Conservation (phyloP, 1,140 invertebrate species). For the Physella acuta region DNA sequence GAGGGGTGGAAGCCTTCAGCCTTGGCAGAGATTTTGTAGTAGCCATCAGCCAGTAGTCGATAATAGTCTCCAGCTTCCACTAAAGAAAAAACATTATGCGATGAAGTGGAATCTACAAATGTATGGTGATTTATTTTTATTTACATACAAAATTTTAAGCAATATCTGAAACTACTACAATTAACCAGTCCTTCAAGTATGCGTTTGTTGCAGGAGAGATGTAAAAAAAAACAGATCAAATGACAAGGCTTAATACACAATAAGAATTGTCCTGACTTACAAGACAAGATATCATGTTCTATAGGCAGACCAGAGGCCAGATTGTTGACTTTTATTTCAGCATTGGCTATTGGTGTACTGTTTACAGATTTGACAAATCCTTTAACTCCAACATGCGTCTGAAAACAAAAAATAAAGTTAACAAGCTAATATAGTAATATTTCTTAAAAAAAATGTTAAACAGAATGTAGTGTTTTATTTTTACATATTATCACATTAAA, state of each 20-base stretch:
- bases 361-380: conserved; percentile 67
- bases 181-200: too few relatives aligned
- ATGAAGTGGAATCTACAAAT: not conserved
- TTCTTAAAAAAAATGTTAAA: not conserved
- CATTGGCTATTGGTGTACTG: conserved; percentile 69
- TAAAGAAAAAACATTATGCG: conserved; percentile 27
- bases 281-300: conserved; percentile 78
- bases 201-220: too few relatives aligned
- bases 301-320: conserved; percentile 68
- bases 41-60: conserved; percentile 82
- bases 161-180: too few relatives aligned
- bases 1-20: conserved; percentile 34
- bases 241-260: too few relatives aligned
- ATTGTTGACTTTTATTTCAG: conserved; percentile 76
- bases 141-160: not conserved
- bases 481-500: too few relatives aligned
- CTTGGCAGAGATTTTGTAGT: conserved; percentile 65
- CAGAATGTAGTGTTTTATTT: too few relatives aligned
- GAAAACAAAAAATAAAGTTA: conserved; percentile 40
- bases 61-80: conserved; percentile 82
- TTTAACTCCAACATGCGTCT: conserved; percentile 76
- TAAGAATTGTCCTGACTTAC: too few relatives aligned
- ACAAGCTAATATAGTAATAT: too few relatives aligned
- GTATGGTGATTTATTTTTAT: not conserved
- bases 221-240: too few relatives aligned